A percentile compares a stretch with the other conserved stretches of the same genome.
These are phyloP conservation scores for Anser cygnoides DNA, from an alignment of 2,113 vertebrate genomes.

Conservation along the genomic window DNA sequence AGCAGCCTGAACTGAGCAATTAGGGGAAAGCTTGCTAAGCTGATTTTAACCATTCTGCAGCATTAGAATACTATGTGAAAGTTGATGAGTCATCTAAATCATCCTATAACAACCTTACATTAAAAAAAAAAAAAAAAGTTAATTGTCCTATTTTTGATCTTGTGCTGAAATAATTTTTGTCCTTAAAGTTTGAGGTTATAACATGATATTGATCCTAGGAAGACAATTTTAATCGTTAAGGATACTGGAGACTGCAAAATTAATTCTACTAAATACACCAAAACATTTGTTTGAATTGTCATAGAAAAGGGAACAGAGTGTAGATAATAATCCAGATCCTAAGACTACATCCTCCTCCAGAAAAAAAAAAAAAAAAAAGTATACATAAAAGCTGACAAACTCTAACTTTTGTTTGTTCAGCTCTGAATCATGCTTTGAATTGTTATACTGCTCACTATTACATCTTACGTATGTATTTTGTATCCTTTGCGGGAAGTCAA, in stretches of 20 bases:
- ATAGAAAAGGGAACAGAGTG: not conserved
- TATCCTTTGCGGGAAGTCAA: not conserved
- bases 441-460: not conserved
- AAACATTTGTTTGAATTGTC: not conserved
- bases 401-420: not conserved
- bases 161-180: not conserved
- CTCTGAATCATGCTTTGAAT: not conserved
- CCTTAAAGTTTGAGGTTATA: not conserved
- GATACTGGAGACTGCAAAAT: not conserved
- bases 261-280: not conserved
- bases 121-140: not conserved
- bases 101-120: not conserved
- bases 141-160: not conserved
- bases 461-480: not conserved
- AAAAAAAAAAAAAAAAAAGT: not conserved
- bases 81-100: not conserved
- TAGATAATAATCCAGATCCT: not conserved
- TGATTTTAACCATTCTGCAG: not conserved
- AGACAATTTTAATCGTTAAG: not conserved
- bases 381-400: not conserved
- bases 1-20: not conserved
- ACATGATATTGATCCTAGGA: not conserved
- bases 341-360: not conserved
- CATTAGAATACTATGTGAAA: not conserved
- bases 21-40: fast-evolving